Base-by-base conservation (phyloP, 2,797 vertebrate genomes). In the Phaenicophaeus curvirostris region DNA sequence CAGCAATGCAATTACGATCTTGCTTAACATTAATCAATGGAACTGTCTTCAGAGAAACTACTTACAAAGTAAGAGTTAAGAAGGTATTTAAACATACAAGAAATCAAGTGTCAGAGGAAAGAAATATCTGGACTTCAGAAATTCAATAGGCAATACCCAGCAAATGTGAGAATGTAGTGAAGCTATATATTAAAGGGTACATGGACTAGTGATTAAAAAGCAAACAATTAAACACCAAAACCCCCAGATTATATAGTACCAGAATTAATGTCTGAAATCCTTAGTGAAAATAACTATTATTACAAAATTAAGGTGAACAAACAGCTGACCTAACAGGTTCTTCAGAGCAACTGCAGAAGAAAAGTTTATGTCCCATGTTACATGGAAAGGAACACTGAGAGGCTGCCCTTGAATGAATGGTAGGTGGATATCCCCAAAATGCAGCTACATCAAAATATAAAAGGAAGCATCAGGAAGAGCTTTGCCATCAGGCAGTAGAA, bases 1-100 rank as follows among this genome's bases (percentile, higher is more conserved):
- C 86, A 95, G 61, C 50, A 94, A 53, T n/a, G 62, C 65, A 89
- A 80, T 96, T 93, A 95, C 67, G 82, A 46, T 69, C 53, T 39
- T 66, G 35, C 20, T 94, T 96, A 95, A 71, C 54, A 75, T 93
- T 86, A 93, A 91, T 93, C 73, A 91, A 75, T 6, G 4, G 19
- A 85, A 83, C 30, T 71, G 65, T 67, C 69, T 94, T 67, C 50
- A 90, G 57, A 95, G 51, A 72, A 85, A 62, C 51, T 79, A 39
- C 53, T 80, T 65, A 77, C 11, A 65, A 77, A 46, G 42, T 31
- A 65, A 39, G 39, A 62, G 35, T 83, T 83, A 74, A 66, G 10
- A 48, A 79, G 15, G 4, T 3, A 14, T 74, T 89, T 77, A 76
- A 57, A 74, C 55, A 59, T n/a, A 53, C 28, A 80, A 66, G 11